Conservation (phyloP, 2,888 invertebrate species). For the Drosophila subsilvestris region DNA sequence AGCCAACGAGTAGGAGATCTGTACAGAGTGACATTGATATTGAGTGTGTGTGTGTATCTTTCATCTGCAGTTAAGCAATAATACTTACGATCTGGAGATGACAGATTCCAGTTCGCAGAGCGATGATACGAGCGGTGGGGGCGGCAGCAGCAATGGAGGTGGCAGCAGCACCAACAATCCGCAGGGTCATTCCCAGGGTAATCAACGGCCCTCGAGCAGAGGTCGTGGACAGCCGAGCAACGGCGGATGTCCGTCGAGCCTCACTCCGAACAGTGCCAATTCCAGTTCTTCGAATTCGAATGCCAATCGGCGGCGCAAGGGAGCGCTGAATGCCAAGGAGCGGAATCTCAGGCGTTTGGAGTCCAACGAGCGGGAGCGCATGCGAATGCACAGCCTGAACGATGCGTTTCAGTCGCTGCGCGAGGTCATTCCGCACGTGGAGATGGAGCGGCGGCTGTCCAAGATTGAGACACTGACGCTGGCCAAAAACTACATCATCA, state of each 20-base stretch:
- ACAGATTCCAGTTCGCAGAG: conserved; percentile 84
- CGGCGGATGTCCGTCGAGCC: conserved; percentile 27
- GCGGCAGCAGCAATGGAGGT: conserved; percentile 83
- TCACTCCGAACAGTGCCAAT: conserved; percentile 35
- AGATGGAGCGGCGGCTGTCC: conserved; percentile 92
- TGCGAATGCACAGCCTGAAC: conserved; percentile 96
- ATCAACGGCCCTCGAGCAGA: conserved; percentile 75
- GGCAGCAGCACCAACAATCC: conserved; percentile 72
- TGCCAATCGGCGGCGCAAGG: conserved; percentile 87
- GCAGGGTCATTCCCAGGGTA: conserved; percentile 37
- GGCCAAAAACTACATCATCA: conserved; percentile 95
- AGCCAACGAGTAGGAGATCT: neutral
- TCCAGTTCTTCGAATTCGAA: conserved; percentile 47
- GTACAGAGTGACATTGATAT: neutral
- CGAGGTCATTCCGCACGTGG: conserved; percentile 94
- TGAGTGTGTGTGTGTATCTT: neutral
- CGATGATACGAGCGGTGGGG: conserved; percentile 84
- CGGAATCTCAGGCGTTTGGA: conserved; percentile 93
- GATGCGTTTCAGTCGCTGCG: conserved; percentile 94
- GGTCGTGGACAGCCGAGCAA: conserved; percentile 67
- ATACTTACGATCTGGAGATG: conserved; percentile 84
- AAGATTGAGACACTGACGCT: conserved; percentile 95
- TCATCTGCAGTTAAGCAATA: conserved; percentile 79
- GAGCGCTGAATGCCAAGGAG: conserved; percentile 92
- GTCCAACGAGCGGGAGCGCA: conserved; percentile 95